A percentile compares a stretch with the other conserved stretches of the same genome.
phyloP scores from a whole-genome alignment of 2,113 vertebrate species.

The Thymallus thymallus region DNA sequence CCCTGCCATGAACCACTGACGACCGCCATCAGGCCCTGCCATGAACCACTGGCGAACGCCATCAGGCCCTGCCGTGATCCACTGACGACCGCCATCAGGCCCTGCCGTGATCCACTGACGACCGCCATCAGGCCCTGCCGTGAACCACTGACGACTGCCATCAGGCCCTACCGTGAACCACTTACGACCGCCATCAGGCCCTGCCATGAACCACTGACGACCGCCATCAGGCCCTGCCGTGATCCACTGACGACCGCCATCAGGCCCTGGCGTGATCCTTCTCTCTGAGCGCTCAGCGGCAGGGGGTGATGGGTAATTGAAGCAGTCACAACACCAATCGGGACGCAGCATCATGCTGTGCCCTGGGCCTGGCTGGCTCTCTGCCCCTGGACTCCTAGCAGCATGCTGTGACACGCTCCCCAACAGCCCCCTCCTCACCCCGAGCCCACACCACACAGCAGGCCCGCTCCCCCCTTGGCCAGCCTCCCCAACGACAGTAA shows the following conservation, averaged over 20 bases:
- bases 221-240: no score
- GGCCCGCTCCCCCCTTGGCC: no score
- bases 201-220: no score
- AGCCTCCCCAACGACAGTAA: not conserved
- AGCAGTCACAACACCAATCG: constrained; percentile 71
- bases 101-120: no score
- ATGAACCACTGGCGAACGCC: no score
- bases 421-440: not conserved
- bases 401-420: constrained; percentile 48
- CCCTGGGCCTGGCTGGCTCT: constrained; percentile 49
- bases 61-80: no score
- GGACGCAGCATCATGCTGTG: constrained; percentile 59
- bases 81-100: no score
- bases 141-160: not conserved
- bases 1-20: no score
- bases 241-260: no score
- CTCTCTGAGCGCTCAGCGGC: constrained; percentile 29
- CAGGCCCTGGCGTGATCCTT: not conserved
- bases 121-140: no score
- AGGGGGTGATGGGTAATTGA: constrained; percentile 69
- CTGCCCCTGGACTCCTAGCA: constrained; percentile 51
- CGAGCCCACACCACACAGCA: no score
- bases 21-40: no score
- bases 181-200: not conserved
- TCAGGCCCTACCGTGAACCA: not conserved